These are phyloP conservation scores for Drepana arcuata DNA, from an alignment of 1,140 invertebrate species.

Conservation along the genomic window DNA sequence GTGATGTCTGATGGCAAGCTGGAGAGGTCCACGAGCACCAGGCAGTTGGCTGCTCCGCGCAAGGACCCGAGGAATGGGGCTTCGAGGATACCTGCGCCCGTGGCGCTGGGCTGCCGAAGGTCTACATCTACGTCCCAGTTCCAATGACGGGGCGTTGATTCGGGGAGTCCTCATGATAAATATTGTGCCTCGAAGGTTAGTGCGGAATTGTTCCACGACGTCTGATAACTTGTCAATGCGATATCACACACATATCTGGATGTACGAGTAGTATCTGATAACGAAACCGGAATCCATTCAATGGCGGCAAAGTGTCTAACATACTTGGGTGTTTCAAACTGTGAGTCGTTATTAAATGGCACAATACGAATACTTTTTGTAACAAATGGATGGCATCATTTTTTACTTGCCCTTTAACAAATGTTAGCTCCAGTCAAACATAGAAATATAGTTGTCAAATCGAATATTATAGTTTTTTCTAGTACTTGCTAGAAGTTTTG, in stretches of 20 bases:
- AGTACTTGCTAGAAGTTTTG: too few relatives aligned
- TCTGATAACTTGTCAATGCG: neutral
- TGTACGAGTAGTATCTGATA: too few relatives aligned
- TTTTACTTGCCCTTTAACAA: too few relatives aligned
- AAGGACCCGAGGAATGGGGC: conserved; percentile 72
- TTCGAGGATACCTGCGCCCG: conserved; percentile 74
- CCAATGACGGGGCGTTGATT: conserved; percentile 39
- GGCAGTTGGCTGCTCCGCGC: conserved; percentile 65
- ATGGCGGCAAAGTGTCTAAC: too few relatives aligned
- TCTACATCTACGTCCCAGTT: conserved; percentile 61
- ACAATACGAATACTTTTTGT: too few relatives aligned
- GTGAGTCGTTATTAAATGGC: too few relatives aligned
- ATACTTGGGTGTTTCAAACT: too few relatives aligned
- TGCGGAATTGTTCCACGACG: conserved; percentile 12
- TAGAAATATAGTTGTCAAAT: too few relatives aligned
- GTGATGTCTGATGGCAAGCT: conserved; percentile 80
- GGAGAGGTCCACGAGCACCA: conserved; percentile 69
- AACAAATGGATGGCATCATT: too few relatives aligned
- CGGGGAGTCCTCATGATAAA: conserved; percentile 13
- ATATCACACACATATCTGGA: neutral
- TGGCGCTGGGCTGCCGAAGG: conserved; percentile 60
- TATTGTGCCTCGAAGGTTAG: conserved; percentile 33
- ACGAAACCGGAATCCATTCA: too few relatives aligned
- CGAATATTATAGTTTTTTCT: too few relatives aligned
- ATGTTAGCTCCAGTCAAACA: too few relatives aligned